Percentiles rank a stretch among this genome's conserved stretches.
Conservation (phyloP, 2,888 invertebrate species). For the Auanema freiburgensis region DNA sequence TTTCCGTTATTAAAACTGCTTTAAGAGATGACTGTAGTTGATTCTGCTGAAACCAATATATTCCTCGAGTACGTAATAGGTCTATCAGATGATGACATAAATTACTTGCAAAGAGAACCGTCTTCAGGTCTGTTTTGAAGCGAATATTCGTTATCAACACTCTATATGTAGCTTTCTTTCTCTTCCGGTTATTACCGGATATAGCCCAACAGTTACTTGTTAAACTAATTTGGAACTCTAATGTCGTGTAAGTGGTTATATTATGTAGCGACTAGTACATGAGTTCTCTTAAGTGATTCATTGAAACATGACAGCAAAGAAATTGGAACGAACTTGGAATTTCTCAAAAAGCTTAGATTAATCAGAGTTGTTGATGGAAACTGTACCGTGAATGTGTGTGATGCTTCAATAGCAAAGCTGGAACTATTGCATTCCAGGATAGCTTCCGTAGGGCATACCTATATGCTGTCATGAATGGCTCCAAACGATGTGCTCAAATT, state of each 20-base stretch:
- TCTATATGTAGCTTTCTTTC: constrained; percentile 37
- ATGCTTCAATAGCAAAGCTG: background rate
- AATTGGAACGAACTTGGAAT: too few relatives aligned
- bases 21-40: background rate
- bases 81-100: constrained; percentile 27
- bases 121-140: constrained; percentile 29
- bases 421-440: constrained; percentile 24
- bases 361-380: too few relatives aligned
- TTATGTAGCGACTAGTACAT: too few relatives aligned
- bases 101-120: constrained; percentile 36
- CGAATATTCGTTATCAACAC: background rate
- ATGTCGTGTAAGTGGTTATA: constrained; percentile 20
- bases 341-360: too few relatives aligned
- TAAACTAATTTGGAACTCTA: constrained; percentile 41
- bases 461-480: constrained; percentile 43
- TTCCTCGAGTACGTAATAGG: constrained; percentile 49
- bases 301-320: background rate
- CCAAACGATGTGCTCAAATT: constrained; percentile 26
- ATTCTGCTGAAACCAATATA: constrained; percentile 21
- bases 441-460: constrained; percentile 51
- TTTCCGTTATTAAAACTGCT: background rate
- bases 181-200: constrained; percentile 52
- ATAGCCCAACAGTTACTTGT: constrained; percentile 49
- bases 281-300: background rate
- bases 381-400: too few relatives aligned